Evolutionary conservation across 2,888 invertebrate species (phyloP).

Genomic region (Brenthis ino): DNA sequence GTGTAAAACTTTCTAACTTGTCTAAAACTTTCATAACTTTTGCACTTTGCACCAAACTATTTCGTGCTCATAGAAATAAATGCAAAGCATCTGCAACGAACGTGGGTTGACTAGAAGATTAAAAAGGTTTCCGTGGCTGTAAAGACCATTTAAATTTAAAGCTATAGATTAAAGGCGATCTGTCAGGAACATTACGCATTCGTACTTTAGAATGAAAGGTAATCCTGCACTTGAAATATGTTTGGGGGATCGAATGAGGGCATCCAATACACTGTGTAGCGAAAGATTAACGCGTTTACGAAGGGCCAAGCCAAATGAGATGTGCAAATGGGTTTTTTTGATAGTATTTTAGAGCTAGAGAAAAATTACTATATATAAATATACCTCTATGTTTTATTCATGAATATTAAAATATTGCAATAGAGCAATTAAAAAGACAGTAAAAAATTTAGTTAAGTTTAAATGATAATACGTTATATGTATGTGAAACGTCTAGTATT

Average conservation of each 20-base stretch:
- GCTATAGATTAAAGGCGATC: conserved; percentile 68
- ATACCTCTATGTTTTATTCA: background rate
- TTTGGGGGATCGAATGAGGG: conserved; percentile 56
- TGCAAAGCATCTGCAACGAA: conserved; percentile 51
- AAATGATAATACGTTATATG: too few relatives aligned
- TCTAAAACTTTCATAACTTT: conserved; percentile 16
- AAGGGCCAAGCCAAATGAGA: conserved; percentile 47
- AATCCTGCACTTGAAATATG: conserved; percentile 81
- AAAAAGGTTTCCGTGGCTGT: conserved; percentile 61
- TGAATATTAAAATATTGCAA: too few relatives aligned
- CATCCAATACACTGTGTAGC: conserved; percentile 59
- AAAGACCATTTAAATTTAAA: conserved; percentile 68
- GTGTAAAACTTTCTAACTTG: conserved; percentile 3
- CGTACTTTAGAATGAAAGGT: conserved; percentile 71
- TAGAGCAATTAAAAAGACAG: too few relatives aligned
- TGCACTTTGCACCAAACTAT: conserved; percentile 38
- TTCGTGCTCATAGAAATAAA: conserved; percentile 32
- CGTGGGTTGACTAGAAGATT: conserved; percentile 57
- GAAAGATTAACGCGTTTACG: conserved; percentile 60
- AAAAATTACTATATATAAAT: background rate
- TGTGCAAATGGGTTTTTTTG: conserved; percentile 23
- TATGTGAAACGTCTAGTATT: too few relatives aligned
- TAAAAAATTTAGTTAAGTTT: too few relatives aligned
- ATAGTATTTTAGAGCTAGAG: background rate
- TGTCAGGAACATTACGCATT: conserved; percentile 75